Evolutionary conservation across 2,888 invertebrate species (phyloP).

Genomic region (Pogonocherus hispidulus): DNA sequence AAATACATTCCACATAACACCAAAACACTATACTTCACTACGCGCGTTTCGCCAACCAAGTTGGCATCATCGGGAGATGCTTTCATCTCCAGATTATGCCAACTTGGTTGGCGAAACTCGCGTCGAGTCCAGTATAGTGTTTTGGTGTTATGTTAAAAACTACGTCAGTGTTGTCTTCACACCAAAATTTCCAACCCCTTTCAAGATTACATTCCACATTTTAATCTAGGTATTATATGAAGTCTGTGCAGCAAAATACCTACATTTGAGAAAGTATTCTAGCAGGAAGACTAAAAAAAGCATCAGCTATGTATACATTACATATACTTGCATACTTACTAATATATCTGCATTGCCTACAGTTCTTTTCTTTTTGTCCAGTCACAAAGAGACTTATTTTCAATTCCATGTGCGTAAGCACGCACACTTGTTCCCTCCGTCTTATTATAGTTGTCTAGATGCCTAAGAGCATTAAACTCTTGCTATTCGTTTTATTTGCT

Average conservation of each 20-base stretch:
- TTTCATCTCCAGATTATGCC: too few species aligned
- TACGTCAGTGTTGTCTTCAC: too few species aligned
- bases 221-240: not conserved
- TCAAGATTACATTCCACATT: not conserved
- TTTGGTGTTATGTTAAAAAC: too few species aligned
- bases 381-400: conserved; percentile 32
- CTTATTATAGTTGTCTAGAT: conserved; percentile 9
- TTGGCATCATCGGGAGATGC: too few species aligned
- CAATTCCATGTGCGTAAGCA: conserved; percentile 35
- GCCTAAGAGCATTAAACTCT: conserved; percentile 26
- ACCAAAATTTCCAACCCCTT: too few species aligned
- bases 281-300: conserved; percentile 18
- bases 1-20: too few species aligned
- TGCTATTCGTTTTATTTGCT: conserved; percentile 14
- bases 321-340: not conserved
- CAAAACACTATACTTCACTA: too few species aligned
- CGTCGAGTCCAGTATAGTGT: too few species aligned
- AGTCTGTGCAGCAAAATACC: not conserved
- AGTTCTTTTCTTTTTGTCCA: conserved; percentile 21
- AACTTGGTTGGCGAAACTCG: too few species aligned
- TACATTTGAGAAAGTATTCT: conserved; percentile 1
- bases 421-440: conserved; percentile 26
- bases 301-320: too few species aligned
- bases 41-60: too few species aligned
- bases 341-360: not conserved